Evolutionary conservation across 2,797 vertebrate genomes (phyloP).

Genomic region (Nyctalus aviator): DNA sequence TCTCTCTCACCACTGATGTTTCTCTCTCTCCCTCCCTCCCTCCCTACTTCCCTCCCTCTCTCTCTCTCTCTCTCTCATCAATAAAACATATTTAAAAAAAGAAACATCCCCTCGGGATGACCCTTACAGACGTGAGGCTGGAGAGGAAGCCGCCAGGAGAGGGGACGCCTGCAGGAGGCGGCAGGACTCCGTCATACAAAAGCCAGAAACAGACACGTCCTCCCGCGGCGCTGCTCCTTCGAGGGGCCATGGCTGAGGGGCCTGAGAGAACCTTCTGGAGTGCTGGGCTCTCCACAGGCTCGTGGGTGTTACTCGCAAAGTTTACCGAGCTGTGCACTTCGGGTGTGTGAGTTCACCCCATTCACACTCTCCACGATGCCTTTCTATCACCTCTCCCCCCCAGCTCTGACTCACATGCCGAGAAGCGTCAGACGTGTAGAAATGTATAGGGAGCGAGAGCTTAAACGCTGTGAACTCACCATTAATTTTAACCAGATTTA

Average conservation of each 20-base stretch:
- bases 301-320: background rate
- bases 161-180: background rate
- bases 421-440: background rate
- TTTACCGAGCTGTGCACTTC: background rate
- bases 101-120: background rate
- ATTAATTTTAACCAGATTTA: background rate
- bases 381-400: background rate
- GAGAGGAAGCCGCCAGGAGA: background rate
- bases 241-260: background rate
- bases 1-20: too few species aligned
- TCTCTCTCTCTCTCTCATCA: too few species aligned
- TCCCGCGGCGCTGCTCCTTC: background rate
- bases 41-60: too few species aligned
- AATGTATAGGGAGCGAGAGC: background rate
- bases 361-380: background rate
- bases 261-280: background rate
- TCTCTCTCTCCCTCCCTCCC: too few species aligned
- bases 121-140: rapidly evolving
- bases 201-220: too few species aligned
- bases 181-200: rapidly evolving
- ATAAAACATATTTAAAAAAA: too few species aligned
- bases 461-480: too few species aligned
- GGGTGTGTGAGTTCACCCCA: background rate
- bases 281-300: background rate
- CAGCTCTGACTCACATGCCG: background rate